Evolutionary conservation across 2,797 vertebrate genomes (phyloP).

Genomic region (Ctenopoma multispine): DNA sequence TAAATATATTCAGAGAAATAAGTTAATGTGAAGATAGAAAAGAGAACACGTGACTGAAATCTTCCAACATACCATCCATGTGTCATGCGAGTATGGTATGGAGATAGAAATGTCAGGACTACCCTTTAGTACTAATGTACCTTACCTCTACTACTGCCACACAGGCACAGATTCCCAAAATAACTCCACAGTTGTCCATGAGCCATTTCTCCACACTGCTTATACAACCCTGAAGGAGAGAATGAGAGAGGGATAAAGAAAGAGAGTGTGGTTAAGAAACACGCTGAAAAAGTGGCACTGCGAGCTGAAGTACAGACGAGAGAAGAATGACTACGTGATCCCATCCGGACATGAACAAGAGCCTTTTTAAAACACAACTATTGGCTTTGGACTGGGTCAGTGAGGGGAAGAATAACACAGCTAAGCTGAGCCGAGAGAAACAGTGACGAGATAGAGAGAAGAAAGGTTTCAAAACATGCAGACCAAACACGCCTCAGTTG

Average conservation of each 20-base stretch:
- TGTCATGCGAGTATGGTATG: too few relatives aligned
- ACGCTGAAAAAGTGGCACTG: slow-evolving; percentile 1
- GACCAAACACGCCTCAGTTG: slow-evolving; percentile 39
- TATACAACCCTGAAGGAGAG: slow-evolving; percentile 87
- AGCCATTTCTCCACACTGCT: slow-evolving; percentile 90
- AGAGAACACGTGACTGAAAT: too few relatives aligned
- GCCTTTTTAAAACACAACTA: slow-evolving; percentile 73
- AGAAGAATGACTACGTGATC: slow-evolving; percentile 65
- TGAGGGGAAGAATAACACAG: slow-evolving; percentile 66
- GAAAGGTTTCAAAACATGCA: slow-evolving; percentile 47
- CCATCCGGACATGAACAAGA: slow-evolving; percentile 62
- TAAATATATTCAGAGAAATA: too few relatives aligned
- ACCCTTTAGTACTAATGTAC: too few relatives aligned
- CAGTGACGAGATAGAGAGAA: neutral
- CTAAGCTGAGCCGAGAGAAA: slow-evolving; percentile 53
- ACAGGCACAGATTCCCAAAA: slow-evolving; percentile 90
- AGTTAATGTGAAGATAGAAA: too few relatives aligned
- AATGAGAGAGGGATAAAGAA: slow-evolving; percentile 24
- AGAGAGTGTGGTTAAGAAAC: slow-evolving; percentile 31
- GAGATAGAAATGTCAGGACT: too few relatives aligned
- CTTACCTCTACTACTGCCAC: slow-evolving; percentile 92
- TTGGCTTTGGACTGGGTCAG: slow-evolving; percentile 65
- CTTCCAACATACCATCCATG: too few relatives aligned
- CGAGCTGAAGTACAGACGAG: neutral
- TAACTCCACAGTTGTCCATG: slow-evolving; percentile 89